phyloP scores from a whole-genome alignment of 2,113 vertebrate genomes.

The Rattus norvegicus region GRCr8 NC_086020.1:164161501-164162000 shows the following conservation, averaged over 20 bases:
- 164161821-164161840: background rate
- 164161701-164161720: background rate
- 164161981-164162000: background rate
- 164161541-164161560: too few species aligned
- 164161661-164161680: background rate
- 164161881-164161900: background rate
- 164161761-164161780: background rate
- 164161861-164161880: constrained; percentile 3
- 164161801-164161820: background rate
- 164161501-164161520: too few species aligned
- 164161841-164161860: background rate
- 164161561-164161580: background rate
- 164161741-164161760: background rate
- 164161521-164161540: too few species aligned
- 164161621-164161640: background rate
- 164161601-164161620: too few species aligned
- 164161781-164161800: background rate
- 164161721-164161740: too few species aligned
- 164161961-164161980: background rate
- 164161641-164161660: background rate
- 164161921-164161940: background rate
- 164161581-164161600: too few species aligned
- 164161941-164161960: background rate
- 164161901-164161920: background rate
- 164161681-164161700: background rate